Percentiles rank a stretch among this genome's conserved stretches.
phyloP scores from a whole-genome alignment of 2,113 vertebrate genomes.

The Peucedramus taeniatus region DNA sequence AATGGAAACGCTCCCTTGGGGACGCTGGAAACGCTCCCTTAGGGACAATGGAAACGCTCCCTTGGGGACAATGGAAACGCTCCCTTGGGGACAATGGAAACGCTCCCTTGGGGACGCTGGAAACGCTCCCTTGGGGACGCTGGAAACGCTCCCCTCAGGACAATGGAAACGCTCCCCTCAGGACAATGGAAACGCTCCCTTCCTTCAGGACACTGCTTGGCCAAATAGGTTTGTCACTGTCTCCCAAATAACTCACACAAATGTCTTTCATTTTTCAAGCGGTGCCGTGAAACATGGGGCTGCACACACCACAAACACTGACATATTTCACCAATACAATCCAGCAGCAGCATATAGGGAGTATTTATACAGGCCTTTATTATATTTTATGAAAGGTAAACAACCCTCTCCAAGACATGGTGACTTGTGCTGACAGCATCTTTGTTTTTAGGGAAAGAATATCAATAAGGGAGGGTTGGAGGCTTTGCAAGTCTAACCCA shows the following conservation, averaged over 20 bases:
- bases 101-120: too few relatives aligned
- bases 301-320: not conserved
- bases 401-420: not conserved
- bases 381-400: constrained; percentile 24
- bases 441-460: not conserved
- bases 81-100: too few relatives aligned
- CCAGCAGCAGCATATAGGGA: not conserved
- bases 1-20: too few relatives aligned
- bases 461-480: fast-evolving
- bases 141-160: too few relatives aligned
- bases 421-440: not conserved
- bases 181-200: not conserved
- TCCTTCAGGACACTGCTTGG: not conserved
- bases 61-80: too few relatives aligned
- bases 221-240: not conserved
- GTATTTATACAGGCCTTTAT: not conserved
- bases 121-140: too few relatives aligned
- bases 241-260: not conserved
- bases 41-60: too few relatives aligned
- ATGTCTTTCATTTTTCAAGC: not conserved
- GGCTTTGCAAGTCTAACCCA: not conserved
- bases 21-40: too few relatives aligned
- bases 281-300: not conserved
- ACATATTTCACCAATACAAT: constrained; percentile 20
- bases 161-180: not conserved